A percentile compares a stretch with the other conserved stretches of the same genome.
Evolutionary conservation across 2,888 invertebrate genomes (phyloP).

Genomic region (Tridacna crocea): DNA sequence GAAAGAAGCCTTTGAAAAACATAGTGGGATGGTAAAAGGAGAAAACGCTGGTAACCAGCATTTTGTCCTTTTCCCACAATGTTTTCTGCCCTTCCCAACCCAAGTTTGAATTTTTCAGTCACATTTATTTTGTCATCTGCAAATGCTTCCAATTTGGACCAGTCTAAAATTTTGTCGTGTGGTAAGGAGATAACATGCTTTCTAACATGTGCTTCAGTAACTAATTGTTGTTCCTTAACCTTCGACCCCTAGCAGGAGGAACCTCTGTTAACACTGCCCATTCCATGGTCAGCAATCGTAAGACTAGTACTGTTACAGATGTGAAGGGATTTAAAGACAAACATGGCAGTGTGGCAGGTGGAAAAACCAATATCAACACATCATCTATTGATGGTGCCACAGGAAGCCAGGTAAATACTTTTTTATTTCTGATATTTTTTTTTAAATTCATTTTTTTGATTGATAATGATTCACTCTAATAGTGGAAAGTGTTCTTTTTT

Average conservation of each 20-base stretch:
- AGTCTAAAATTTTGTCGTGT: no score
- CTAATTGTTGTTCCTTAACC: conserved; percentile 37
- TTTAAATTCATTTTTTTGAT: no score
- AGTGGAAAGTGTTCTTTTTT: no score
- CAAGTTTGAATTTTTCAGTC: no score
- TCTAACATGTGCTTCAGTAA: conserved; percentile 25
- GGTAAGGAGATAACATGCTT: neutral
- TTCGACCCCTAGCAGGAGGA: conserved; percentile 61
- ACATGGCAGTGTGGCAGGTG: conserved; percentile 71
- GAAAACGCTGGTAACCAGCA: no score
- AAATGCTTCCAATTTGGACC: no score
- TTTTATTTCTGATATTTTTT: neutral
- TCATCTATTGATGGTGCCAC: conserved; percentile 79
- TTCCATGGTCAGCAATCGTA: conserved; percentile 78
- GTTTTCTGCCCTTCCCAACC: no score
- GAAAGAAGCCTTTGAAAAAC: no score
- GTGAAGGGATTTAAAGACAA: conserved; percentile 77
- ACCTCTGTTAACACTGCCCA: conserved; percentile 58
- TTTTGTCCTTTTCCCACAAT: no score
- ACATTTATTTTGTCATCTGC: no score
- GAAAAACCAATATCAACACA: conserved; percentile 73
- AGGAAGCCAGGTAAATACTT: conserved; percentile 77
- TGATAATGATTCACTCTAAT: no score
- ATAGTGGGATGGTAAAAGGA: no score
- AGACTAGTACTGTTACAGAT: conserved; percentile 81